These are phyloP conservation scores for Drosophila neonasuta DNA, from an alignment of 2,888 invertebrate genomes.

Conservation along the genomic window DNA sequence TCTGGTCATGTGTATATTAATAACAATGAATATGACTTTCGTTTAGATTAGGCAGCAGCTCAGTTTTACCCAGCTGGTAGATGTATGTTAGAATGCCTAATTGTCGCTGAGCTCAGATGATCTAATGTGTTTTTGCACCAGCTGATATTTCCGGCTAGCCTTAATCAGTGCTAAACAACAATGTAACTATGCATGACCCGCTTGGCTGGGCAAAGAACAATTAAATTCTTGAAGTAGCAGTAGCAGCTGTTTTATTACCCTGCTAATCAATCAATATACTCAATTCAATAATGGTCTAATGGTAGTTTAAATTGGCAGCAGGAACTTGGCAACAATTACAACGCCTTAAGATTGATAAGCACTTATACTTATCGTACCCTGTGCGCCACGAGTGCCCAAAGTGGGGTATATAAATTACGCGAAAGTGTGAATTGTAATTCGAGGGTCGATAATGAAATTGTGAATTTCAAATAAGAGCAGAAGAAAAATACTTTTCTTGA, in stretches of 20 bases:
- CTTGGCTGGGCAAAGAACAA: slow-evolving; percentile 40
- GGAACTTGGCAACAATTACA: slow-evolving; percentile 54
- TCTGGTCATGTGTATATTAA: slow-evolving; percentile 24
- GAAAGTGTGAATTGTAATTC: not conserved
- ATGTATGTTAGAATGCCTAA: slow-evolving; percentile 40
- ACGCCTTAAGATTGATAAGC: slow-evolving; percentile 53
- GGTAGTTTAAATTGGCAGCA: slow-evolving; percentile 26
- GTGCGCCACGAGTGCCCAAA: not conserved
- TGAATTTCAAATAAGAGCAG: too few relatives aligned
- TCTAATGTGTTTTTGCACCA: slow-evolving; percentile 43
- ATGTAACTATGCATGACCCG: slow-evolving; percentile 35
- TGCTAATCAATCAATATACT: slow-evolving; percentile 57
- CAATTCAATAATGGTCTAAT: slow-evolving; percentile 17
- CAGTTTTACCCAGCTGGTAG: slow-evolving; percentile 16
- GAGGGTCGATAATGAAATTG: not conserved
- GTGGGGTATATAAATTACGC: slow-evolving; percentile 6
- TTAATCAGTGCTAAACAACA: slow-evolving; percentile 49
- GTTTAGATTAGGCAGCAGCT: slow-evolving; percentile 21
- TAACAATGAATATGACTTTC: slow-evolving; percentile 30
- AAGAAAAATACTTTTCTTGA: too few relatives aligned
- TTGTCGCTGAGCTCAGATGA: slow-evolving; percentile 57
- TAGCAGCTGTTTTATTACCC: slow-evolving; percentile 38
- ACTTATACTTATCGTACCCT: slow-evolving; percentile 24
- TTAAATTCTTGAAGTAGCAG: slow-evolving; percentile 4
- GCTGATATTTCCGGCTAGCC: slow-evolving; percentile 62